Conservation (phyloP, 2,797 vertebrate species). For the Triplophysa bombifrons region DNA sequence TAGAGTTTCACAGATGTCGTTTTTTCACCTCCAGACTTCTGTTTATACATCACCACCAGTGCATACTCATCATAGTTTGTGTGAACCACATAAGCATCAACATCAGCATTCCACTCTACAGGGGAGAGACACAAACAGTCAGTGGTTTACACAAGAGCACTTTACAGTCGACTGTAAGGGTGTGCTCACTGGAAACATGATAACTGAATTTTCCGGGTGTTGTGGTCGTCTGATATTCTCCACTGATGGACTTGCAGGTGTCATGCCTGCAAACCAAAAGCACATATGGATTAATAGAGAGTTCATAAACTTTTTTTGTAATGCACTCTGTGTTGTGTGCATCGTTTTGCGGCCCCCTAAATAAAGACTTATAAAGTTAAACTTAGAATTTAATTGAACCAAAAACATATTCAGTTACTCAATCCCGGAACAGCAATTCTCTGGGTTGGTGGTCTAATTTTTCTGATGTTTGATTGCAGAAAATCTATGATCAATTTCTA, state of each 20-base stretch:
- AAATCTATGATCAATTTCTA: too few species aligned
- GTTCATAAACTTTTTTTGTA: too few species aligned
- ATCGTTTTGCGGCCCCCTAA: too few species aligned
- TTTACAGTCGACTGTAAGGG: neutral
- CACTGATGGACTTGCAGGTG: conserved; percentile 64
- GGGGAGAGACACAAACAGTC: conserved; percentile 8
- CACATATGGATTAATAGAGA: too few species aligned
- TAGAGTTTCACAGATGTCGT: conserved; percentile 81
- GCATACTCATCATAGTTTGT: conserved; percentile 90
- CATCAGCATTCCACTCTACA: conserved; percentile 77
- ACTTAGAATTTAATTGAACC: too few species aligned
- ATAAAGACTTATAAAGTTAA: too few species aligned
- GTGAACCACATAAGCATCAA: conserved; percentile 82
- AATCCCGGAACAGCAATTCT: too few species aligned
- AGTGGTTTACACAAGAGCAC: neutral
- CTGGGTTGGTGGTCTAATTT: too few species aligned
- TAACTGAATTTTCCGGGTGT: conserved; percentile 73
- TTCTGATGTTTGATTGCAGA: too few species aligned
- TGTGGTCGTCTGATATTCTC: conserved; percentile 67
- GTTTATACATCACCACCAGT: conserved; percentile 80
- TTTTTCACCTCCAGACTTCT: conserved; percentile 64
- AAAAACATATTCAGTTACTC: too few species aligned
- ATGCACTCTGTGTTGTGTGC: too few species aligned
- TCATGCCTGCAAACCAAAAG: conserved; percentile 62
- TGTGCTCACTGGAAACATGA: conserved; percentile 63